Conservation (phyloP, 37 sponge, comb jelly and placozoan species). For the Chondrosia reniformis region DNA sequence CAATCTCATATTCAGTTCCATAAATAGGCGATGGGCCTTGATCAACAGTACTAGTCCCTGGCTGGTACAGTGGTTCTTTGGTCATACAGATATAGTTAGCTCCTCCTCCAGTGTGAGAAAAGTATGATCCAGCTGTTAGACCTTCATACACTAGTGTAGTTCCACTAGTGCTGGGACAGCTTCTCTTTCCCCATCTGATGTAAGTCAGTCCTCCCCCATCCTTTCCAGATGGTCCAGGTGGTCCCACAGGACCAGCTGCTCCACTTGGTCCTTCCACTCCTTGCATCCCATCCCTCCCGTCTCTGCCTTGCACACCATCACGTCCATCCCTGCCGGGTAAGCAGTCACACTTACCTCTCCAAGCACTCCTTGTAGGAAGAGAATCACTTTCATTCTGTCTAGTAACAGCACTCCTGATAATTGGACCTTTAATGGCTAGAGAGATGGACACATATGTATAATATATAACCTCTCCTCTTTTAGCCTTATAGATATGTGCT, state of each 20-base stretch:
- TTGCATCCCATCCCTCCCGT: slow-evolving; percentile 11
- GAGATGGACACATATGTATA: too few species aligned
- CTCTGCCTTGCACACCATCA: slow-evolving; percentile 1
- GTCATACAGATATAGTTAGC: slow-evolving; percentile 49
- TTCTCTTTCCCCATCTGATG: slow-evolving; percentile 30
- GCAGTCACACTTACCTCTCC: too few species aligned
- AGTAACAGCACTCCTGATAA: too few species aligned
- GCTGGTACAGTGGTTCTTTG: slow-evolving; percentile 15
- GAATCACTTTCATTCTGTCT: too few species aligned
- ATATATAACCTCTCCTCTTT: too few species aligned
- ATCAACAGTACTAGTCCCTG: slow-evolving; percentile 8
- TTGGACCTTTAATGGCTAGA: too few species aligned
- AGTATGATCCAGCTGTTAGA: slow-evolving; percentile 12
- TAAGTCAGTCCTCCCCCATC: slow-evolving; percentile 11
- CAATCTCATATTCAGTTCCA: slow-evolving; percentile 15
- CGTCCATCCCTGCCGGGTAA: too few species aligned
- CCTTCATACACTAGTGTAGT: slow-evolving; percentile 34
- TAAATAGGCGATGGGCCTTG: background rate
- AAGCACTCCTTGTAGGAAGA: too few species aligned
- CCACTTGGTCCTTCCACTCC: slow-evolving; percentile 23
- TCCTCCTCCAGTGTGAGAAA: slow-evolving; percentile 37
- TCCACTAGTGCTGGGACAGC: slow-evolving; percentile 35
- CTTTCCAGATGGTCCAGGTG: slow-evolving; percentile 14
- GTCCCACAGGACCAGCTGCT: background rate
- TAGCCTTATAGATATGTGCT: too few species aligned